Conservation (phyloP, 64 coral and sea anemone species). For the Pachyseris speciosa region DNA sequence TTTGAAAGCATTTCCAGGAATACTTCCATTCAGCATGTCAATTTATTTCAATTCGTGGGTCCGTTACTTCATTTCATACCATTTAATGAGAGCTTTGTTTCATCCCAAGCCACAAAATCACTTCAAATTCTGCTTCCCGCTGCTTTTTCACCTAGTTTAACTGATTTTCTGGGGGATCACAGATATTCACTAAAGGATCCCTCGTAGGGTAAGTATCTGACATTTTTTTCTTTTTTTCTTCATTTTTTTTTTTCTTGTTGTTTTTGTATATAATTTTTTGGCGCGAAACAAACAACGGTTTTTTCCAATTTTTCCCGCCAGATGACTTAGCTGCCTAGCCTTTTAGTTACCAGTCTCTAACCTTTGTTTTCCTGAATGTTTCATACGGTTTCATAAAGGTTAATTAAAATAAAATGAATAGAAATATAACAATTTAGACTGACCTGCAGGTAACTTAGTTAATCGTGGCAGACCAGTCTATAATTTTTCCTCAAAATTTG, state of each 20-base stretch:
- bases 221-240: neutral
- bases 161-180: neutral
- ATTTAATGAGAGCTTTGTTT: neutral
- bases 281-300: neutral
- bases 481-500: too few species aligned
- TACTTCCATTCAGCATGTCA: slow-evolving; percentile 8
- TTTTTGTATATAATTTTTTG: too few species aligned
- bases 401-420: too few species aligned
- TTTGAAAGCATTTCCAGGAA: slow-evolving; percentile 27
- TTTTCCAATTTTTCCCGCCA: neutral
- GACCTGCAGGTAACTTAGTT: too few species aligned
- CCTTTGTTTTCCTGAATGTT: too few species aligned
- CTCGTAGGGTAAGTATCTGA: neutral
- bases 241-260: neutral
- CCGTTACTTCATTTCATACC: neutral
- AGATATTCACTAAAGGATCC: neutral
- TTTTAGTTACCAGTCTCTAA: neutral
- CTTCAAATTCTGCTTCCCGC: neutral
- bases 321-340: neutral
- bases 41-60: neutral
- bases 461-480: too few species aligned
- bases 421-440: too few species aligned
- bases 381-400: too few species aligned
- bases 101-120: neutral
- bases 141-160: neutral